Evolutionary conservation across 2,113 vertebrate genomes (phyloP), one percentile per base, ranked within the genome.

Genomic region (Telmatochromis brachygnathus): DNA sequence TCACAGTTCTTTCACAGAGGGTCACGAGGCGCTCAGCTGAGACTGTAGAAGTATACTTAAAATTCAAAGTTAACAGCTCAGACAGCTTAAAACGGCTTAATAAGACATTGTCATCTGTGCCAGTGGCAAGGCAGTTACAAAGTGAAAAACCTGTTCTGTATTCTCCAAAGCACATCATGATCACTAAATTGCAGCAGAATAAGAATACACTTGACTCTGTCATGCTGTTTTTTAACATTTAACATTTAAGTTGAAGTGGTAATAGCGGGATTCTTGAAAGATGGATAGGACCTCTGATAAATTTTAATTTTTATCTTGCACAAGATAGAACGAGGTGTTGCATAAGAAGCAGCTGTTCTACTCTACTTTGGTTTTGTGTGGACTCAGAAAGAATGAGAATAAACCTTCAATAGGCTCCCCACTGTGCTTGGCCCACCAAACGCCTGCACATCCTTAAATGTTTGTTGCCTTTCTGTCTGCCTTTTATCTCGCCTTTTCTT

Each of bases 311-410:
- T 85, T 70, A 37, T 75, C 81, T 87, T 39, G 58, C 51, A 9
- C 26, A 51, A 13, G 10, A 77, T 33, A 51, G 45, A 77, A 51
- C 3, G 30, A 68, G 56, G 23, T 13, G 21, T 6, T 81, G 26
- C 35, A 81, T 53, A 82, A 88, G 81, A 85, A 80, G 17, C 55
- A 70, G 58, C 54, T 47, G 4, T 77, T 84, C 55, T 47, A 2
- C 51, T 53, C 12, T 33, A 5, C 42, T 81, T 21, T 47, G 51
- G 83, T 88, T 86, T 79, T 23, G 30, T 77, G 35, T 84, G 54
- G 54, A 87, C 45, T 11, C 47, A 47, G 9, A 68, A 42, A 75
- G 79, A 89, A 93, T 86, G 77, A 84, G 60, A 93, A 87, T 79
- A 79, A 91, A 87, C 58, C 49, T 80, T 54, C 75, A 80, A 77